These are phyloP conservation scores for Pitangus sulphuratus DNA, from an alignment of 2,797 vertebrate genomes.

Conservation along the genomic window DNA sequence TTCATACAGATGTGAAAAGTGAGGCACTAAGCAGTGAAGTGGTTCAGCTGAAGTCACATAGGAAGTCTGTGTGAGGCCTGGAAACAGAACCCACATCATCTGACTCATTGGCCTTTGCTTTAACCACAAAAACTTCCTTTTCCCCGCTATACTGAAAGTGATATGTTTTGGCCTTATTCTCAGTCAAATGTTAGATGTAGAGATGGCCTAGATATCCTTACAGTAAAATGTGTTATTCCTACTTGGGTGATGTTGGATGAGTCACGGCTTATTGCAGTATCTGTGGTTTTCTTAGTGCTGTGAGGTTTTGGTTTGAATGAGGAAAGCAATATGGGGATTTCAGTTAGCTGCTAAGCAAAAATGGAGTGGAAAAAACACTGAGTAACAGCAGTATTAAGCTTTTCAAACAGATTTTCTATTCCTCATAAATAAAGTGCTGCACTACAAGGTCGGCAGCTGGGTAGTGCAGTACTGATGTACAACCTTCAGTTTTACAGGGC, in stretches of 20 bases:
- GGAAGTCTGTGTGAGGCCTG: constrained; percentile 60
- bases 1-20: constrained; percentile 52
- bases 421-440: not conserved
- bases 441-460: not conserved
- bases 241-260: constrained; percentile 38
- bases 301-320: constrained; percentile 58
- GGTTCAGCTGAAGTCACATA: constrained; percentile 14
- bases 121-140: constrained; percentile 71
- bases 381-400: not conserved
- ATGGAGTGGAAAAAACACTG: constrained; percentile 42
- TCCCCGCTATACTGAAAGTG: constrained; percentile 41
- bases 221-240: constrained; percentile 66
- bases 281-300: constrained; percentile 59
- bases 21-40: constrained; percentile 38
- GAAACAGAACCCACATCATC: constrained; percentile 61
- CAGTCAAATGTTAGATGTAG: constrained; percentile 61
- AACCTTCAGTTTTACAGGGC: not conserved
- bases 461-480: accelerated
- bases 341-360: constrained; percentile 55
- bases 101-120: constrained; percentile 65
- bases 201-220: constrained; percentile 71
- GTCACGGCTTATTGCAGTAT: constrained; percentile 54
- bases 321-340: constrained; percentile 58
- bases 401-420: constrained; percentile 17
- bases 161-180: constrained; percentile 59